phyloP scores from a whole-genome alignment of 2,888 invertebrate species.

The Aphidoletes aphidimyza region DNA sequence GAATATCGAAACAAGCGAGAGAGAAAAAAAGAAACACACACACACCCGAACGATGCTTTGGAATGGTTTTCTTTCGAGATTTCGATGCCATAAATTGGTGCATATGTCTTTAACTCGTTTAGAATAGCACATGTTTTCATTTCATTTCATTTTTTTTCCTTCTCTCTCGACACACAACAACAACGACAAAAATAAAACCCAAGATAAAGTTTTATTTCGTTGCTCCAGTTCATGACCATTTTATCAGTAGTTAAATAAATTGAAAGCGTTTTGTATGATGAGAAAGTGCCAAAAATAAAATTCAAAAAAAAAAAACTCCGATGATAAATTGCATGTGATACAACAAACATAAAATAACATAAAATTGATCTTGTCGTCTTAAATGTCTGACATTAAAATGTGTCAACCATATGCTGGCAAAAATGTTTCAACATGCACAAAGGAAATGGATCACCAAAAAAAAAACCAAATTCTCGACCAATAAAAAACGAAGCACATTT shows the following conservation, averaged over 20 bases:
- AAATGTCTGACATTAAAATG: background rate
- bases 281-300: background rate
- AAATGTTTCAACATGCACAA: background rate
- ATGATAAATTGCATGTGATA: slow-evolving; percentile 17
- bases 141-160: background rate
- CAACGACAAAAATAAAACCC: no score
- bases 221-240: background rate
- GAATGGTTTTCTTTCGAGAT: no score
- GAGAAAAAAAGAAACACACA: no score
- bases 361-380: no score
- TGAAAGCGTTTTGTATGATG: background rate
- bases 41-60: no score
- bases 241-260: background rate
- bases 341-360: background rate
- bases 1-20: background rate
- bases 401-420: slow-evolving; percentile 13
- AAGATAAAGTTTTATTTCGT: no score
- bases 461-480: no score
- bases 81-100: background rate
- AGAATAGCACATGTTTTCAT: background rate
- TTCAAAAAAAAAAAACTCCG: background rate
- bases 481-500: background rate
- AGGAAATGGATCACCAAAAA: background rate
- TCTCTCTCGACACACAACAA: no score
- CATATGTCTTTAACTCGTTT: background rate